These are phyloP conservation scores for Petrocephalus sullivani DNA, from an alignment of 2,797 vertebrate species.

Conservation along the genomic window DNA sequence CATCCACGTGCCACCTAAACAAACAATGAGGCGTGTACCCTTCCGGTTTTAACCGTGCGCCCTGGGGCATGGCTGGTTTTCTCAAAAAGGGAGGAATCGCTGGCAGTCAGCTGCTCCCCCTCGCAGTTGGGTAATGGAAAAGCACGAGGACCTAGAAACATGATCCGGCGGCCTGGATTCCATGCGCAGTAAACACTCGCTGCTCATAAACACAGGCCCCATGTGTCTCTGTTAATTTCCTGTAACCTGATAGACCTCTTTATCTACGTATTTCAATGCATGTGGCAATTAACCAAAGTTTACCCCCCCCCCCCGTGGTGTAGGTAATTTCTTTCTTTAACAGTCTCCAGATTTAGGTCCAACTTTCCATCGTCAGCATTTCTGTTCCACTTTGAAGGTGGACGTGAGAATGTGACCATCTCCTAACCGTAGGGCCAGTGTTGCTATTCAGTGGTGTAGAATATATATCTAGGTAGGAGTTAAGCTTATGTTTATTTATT, in stretches of 20 bases:
- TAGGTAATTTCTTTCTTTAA: constrained; percentile 14
- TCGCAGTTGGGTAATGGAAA: constrained; percentile 18
- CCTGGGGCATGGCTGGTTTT: background rate
- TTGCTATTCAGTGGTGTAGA: background rate
- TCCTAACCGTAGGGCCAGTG: background rate
- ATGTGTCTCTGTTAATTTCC: background rate
- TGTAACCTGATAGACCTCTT: background rate
- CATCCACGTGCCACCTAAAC: background rate
- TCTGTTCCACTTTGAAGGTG: background rate
- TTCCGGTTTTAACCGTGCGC: background rate
- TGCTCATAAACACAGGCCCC: constrained; percentile 7
- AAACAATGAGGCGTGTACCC: background rate
- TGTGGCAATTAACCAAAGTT: background rate
- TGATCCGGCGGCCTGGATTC: constrained; percentile 9
- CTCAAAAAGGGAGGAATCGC: background rate
- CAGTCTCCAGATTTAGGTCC: background rate
- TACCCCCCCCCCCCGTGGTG: background rate
- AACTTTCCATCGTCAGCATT: background rate
- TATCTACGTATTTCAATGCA: background rate
- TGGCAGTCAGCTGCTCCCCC: background rate
- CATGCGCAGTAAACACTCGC: constrained; percentile 23
- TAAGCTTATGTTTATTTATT: constrained; percentile 31
- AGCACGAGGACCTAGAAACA: background rate
- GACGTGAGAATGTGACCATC: background rate
- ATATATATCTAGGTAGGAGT: constrained; percentile 36